Percentiles rank a stretch among this genome's conserved stretches.
These are phyloP conservation scores for Aphidius ervi DNA, from an alignment of 1,140 invertebrate species.

Conservation along the genomic window DNA sequence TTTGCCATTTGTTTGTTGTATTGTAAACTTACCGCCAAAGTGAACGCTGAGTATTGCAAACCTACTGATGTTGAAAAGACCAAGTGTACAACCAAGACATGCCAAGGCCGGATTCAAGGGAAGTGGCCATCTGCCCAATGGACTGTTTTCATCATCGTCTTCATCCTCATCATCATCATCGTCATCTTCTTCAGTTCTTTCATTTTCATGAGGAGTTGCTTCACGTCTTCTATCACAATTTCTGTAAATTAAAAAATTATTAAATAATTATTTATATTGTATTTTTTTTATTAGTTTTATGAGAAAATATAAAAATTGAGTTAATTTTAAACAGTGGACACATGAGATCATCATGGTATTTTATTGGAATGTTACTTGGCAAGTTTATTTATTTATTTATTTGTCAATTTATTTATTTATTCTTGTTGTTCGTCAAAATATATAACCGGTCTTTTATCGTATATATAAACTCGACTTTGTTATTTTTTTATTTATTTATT, in stretches of 20 bases:
- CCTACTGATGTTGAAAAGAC: slow-evolving; percentile 83
- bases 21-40: slow-evolving; percentile 65
- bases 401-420: too few species aligned
- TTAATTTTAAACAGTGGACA: too few species aligned
- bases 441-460: too few species aligned
- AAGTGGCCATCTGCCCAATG: slow-evolving; percentile 70
- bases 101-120: slow-evolving; percentile 74
- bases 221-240: slow-evolving; percentile 37
- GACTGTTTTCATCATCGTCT: slow-evolving; percentile 49
- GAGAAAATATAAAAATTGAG: too few species aligned
- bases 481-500: too few species aligned
- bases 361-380: too few species aligned
- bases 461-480: too few species aligned
- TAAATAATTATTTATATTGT: neutral
- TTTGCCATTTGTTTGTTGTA: too few species aligned
- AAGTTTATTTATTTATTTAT: too few species aligned
- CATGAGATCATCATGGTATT: too few species aligned
- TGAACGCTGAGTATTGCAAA: slow-evolving; percentile 83
- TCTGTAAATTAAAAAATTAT: slow-evolving; percentile 26
- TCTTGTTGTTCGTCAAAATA: too few species aligned
- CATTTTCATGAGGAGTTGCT: slow-evolving; percentile 30
- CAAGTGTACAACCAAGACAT: slow-evolving; percentile 77
- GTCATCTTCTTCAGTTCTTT: slow-evolving; percentile 41
- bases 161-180: slow-evolving; percentile 45
- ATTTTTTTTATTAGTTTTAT: neutral